These are phyloP conservation scores for Amblyopsis rosae DNA, from an alignment of 2,113 vertebrate species.

Conservation along the genomic window DNA sequence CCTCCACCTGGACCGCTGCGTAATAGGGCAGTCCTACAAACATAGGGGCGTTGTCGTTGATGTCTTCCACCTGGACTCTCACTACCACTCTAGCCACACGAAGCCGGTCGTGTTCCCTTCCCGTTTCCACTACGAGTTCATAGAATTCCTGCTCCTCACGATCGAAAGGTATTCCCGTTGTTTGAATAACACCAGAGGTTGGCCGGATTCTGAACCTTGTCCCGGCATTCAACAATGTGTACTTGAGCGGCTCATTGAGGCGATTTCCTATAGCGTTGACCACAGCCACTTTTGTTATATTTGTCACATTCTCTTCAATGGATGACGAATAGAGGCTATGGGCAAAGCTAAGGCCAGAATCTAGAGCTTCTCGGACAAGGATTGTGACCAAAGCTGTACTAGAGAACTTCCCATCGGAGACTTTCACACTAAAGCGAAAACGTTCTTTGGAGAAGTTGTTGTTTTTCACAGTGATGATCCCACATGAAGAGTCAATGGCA, in stretches of 20 bases:
- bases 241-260: slow-evolving; percentile 93
- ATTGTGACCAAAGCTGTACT: slow-evolving; percentile 86
- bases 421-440: slow-evolving; percentile 86
- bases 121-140: slow-evolving; percentile 93
- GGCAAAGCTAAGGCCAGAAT: slow-evolving; percentile 91
- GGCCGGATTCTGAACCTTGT: slow-evolving; percentile 89
- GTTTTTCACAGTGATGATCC: slow-evolving; percentile 88
- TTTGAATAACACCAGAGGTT: slow-evolving; percentile 94
- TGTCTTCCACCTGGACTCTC: slow-evolving; percentile 88
- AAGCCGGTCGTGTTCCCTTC: slow-evolving; percentile 86
- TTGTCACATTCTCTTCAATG: slow-evolving; percentile 88
- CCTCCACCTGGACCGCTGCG: slow-evolving; percentile 94
- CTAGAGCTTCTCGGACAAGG: slow-evolving; percentile 87
- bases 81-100: slow-evolving; percentile 91
- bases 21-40: slow-evolving; percentile 97
- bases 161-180: slow-evolving; percentile 89
- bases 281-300: slow-evolving; percentile 89
- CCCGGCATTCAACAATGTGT: slow-evolving; percentile 91
- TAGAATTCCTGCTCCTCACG: slow-evolving; percentile 91
- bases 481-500: slow-evolving; percentile 83
- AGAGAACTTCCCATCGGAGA: slow-evolving; percentile 94
- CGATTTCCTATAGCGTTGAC: slow-evolving; percentile 91
- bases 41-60: slow-evolving; percentile 91
- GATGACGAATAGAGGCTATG: slow-evolving; percentile 87
- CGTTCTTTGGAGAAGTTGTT: slow-evolving; percentile 90